Evolutionary conservation across 2,113 vertebrate genomes (phyloP).

Genomic region (Polypterus senegalus): DNA sequence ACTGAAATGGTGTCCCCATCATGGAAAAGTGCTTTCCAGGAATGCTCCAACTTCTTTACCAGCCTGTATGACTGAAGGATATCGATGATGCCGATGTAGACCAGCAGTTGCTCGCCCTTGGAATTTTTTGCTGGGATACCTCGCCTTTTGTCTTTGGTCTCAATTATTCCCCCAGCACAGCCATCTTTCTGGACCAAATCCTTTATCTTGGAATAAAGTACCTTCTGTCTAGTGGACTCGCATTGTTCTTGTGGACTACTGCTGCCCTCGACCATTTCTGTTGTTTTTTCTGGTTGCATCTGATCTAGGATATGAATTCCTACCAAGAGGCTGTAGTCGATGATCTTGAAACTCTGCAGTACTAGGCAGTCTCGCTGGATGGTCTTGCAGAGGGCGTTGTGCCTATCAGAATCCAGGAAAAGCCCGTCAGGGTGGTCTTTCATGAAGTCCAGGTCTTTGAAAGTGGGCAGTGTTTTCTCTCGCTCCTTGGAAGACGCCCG

Average conservation of each 20-base stretch:
- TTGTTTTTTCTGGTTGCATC: slow-evolving; percentile 42
- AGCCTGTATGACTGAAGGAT: slow-evolving; percentile 93
- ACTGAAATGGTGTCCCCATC: slow-evolving; percentile 91
- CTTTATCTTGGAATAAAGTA: slow-evolving; percentile 58
- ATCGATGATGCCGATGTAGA: slow-evolving; percentile 89
- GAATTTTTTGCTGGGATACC: slow-evolving; percentile 76
- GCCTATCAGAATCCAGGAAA: slow-evolving; percentile 66
- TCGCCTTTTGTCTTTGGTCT: slow-evolving; percentile 72
- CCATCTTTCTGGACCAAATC: slow-evolving; percentile 60
- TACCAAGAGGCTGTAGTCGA: slow-evolving; percentile 89
- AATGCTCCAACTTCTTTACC: slow-evolving; percentile 86
- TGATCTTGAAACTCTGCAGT: slow-evolving; percentile 93
- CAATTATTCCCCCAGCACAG: slow-evolving; percentile 41
- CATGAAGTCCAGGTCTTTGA: slow-evolving; percentile 86
- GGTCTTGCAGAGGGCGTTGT: slow-evolving; percentile 76
- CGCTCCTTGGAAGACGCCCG: slow-evolving; percentile 72
- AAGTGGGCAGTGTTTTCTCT: slow-evolving; percentile 66
- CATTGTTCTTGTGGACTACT: slow-evolving; percentile 12
- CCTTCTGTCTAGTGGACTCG: slow-evolving; percentile 43
- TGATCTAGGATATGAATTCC: slow-evolving; percentile 77
- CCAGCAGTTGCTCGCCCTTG: slow-evolving; percentile 77
- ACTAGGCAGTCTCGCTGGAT: slow-evolving; percentile 88
- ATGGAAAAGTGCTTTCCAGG: slow-evolving; percentile 87
- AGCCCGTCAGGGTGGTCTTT: slow-evolving; percentile 68
- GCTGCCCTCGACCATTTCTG: slow-evolving; percentile 13